Evolutionary conservation across 2,797 vertebrate genomes (phyloP).

Genomic region (Darevskia nairensis): DNA sequence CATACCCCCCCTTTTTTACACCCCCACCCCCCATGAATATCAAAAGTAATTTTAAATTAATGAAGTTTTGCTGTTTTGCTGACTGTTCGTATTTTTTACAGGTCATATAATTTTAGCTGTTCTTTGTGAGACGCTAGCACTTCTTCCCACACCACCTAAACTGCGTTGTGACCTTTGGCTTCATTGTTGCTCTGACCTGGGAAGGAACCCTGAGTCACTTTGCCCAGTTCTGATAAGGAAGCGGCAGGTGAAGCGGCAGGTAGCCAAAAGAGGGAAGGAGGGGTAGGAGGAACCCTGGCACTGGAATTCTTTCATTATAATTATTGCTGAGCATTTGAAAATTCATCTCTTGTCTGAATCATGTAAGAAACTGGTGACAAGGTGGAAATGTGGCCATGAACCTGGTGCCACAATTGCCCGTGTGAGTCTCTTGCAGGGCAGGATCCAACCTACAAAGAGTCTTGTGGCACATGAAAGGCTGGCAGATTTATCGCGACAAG

Average conservation of each 20-base stretch:
- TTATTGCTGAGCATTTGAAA: neutral
- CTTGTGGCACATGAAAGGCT: neutral
- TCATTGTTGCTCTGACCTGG: neutral
- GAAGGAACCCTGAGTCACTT: neutral
- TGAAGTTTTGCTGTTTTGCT: neutral
- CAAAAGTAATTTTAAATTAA: neutral
- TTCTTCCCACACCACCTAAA: conserved; percentile 1
- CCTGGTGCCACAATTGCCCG: neutral
- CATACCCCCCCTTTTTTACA: neutral
- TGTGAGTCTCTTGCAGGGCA: neutral
- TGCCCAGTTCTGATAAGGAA: neutral
- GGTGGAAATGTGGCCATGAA: neutral
- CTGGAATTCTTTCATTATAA: neutral
- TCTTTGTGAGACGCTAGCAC: neutral
- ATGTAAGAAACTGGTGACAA: neutral
- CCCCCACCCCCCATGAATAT: neutral
- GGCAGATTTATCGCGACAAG: neutral
- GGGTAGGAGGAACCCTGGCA: neutral
- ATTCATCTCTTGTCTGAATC: neutral
- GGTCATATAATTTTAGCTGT: neutral
- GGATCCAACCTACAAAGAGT: neutral
- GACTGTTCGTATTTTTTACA: neutral
- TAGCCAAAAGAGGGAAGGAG: neutral
- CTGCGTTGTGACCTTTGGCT: neutral
- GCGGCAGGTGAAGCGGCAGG: too few species aligned